Evolutionary conservation across 1,140 invertebrate species (phyloP), one percentile per base, ranked within the genome.

Genomic region (Listronotus bonariensis): DNA sequence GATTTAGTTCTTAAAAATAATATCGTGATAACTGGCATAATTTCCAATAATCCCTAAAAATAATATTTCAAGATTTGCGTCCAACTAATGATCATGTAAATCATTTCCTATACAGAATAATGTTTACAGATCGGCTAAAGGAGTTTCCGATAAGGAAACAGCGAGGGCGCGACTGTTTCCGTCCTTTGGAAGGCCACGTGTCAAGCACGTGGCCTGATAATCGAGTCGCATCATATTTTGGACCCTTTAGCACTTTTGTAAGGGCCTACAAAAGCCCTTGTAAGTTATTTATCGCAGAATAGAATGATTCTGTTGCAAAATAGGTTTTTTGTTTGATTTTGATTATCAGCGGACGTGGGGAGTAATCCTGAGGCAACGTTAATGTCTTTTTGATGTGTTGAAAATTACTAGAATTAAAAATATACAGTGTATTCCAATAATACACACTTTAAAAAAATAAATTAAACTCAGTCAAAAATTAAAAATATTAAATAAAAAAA

Each of bases 71-170:
- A 45, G 57, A 49, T 60, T 49, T 40, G 49, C 57, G 46, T 60
- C 46, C 36, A n/a, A 12, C 57, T 60, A 60, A 60, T 60, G 57
- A 60, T 51, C 57, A 60, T 60, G 57, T 60, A 60, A 60, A 60
- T 60, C n/a, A 17, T 10, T 17, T 51, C 38, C 57, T 45, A 51
- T 60, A 60, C 57, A 60, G 51, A 60, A 60, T 48, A 45, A 62
- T 62, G 59, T 62, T 62, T 62, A 48, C 31, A 53, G 59, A 62
- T 64, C 38, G 61, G 61, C 61, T 64, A 54, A 63, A 20, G 32
- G 45, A 54, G 51, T 54, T 54, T 61, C 58, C 58, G 58, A 61
- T 61, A 61, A 61, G 58, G 58, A 53, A 51, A 43, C 38, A 41
- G 6, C 5, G 46, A 32, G 31, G 58, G 46, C 34, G 46, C 49